A percentile compares a stretch with the other conserved stretches of the same genome.
phyloP scores from a whole-genome alignment of 2,113 vertebrate species.

The Sylvilagus bachmani region DNA sequence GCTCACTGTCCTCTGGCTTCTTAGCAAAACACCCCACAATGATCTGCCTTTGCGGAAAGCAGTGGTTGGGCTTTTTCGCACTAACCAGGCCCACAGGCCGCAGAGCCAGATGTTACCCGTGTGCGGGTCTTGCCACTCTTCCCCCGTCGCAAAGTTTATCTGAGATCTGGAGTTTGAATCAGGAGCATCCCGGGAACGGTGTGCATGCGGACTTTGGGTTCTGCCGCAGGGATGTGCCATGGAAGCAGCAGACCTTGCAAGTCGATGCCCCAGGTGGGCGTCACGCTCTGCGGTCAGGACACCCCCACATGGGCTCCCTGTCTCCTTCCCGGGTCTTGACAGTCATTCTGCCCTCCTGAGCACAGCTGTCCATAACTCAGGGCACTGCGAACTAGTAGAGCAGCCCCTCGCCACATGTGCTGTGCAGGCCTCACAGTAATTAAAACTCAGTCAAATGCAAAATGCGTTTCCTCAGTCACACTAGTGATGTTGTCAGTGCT shows the following conservation, averaged over 20 bases:
- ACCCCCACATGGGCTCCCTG: not conserved
- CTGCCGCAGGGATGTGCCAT: not conserved
- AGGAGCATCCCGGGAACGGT: not conserved
- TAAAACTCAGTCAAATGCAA: not conserved
- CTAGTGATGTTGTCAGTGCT: not conserved
- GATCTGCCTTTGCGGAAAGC: not conserved
- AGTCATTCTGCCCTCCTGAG: not conserved
- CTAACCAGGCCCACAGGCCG: not conserved
- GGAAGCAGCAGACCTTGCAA: not conserved
- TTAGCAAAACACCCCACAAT: not conserved
- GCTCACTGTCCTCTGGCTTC: not conserved
- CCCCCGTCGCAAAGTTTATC: not conserved
- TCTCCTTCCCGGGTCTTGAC: not conserved
- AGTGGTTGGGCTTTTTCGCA: not conserved
- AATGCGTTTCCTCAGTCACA: not conserved
- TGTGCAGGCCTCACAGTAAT: not conserved
- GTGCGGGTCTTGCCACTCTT: not conserved
- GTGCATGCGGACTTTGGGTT: not conserved
- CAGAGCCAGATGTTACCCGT: not conserved
- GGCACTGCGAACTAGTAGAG: too few relatives aligned
- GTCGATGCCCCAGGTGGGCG: not conserved
- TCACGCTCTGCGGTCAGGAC: not conserved
- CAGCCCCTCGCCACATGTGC: not conserved
- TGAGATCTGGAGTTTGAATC: conserved; percentile 32
- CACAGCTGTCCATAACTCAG: not conserved